Evolutionary conservation across 2,888 invertebrate species (phyloP).

Genomic region (Morpho achilles): DNA sequence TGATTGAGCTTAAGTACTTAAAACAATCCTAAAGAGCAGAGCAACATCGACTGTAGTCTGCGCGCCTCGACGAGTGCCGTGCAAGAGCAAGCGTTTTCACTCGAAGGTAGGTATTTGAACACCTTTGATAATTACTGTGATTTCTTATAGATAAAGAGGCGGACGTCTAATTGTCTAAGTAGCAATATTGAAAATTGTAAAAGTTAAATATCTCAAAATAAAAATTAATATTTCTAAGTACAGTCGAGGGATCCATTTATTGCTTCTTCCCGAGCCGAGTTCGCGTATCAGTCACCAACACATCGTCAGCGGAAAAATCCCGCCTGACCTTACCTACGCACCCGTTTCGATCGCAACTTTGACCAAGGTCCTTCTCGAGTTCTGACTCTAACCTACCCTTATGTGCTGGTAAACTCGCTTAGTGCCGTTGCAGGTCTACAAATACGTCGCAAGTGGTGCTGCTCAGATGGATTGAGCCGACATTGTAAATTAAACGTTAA

Average conservation of each 20-base stretch:
- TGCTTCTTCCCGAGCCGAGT: conserved; percentile 65
- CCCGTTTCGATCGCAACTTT: conserved; percentile 52
- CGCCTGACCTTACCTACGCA: conserved; percentile 50
- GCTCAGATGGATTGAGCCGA: conserved; percentile 57
- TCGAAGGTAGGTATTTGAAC: conserved; percentile 42
- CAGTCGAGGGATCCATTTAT: conserved; percentile 74
- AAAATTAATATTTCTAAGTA: conserved; percentile 75
- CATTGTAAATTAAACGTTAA: conserved; percentile 65
- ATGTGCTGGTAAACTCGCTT: conserved; percentile 43
- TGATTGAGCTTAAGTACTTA: conserved; percentile 78
- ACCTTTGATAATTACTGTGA: conserved; percentile 49
- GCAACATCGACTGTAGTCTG: conserved; percentile 47
- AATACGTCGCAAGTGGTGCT: conserved; percentile 44
- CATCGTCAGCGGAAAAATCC: conserved; percentile 48
- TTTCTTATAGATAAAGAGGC: conserved; percentile 71
- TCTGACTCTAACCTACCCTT: conserved; percentile 39
- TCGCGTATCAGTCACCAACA: conserved; percentile 72
- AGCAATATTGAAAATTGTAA: conserved; percentile 73
- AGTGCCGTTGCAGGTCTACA: conserved; percentile 44
- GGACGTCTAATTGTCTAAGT: conserved; percentile 72
- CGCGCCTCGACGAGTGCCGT: conserved; percentile 34
- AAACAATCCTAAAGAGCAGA: conserved; percentile 68
- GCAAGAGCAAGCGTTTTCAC: conserved; percentile 36
- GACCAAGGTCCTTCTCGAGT: conserved; percentile 47
- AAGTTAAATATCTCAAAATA: conserved; percentile 73